Percentiles rank a stretch among this genome's conserved stretches.
These are phyloP conservation scores for Esperia sulphurella DNA, from an alignment of 2,888 invertebrate species.

Conservation along the genomic window DNA sequence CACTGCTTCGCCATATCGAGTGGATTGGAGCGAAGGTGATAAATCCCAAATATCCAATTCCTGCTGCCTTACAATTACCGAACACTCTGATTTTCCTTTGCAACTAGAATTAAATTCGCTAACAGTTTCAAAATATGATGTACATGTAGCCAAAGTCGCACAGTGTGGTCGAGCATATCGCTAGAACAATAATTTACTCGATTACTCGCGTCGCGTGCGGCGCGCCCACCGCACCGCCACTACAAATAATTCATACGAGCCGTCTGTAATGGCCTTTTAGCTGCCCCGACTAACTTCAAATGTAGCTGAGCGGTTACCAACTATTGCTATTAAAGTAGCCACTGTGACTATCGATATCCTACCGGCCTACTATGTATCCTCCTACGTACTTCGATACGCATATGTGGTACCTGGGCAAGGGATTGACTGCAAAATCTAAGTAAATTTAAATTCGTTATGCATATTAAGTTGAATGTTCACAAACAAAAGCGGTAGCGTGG, in stretches of 20 bases:
- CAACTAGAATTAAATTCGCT: no score
- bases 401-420: slow-evolving; percentile 11
- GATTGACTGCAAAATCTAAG: not conserved
- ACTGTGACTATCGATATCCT: slow-evolving; percentile 50
- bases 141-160: not conserved
- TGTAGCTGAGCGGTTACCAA: slow-evolving; percentile 57
- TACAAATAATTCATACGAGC: slow-evolving; percentile 74
- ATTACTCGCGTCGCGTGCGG: slow-evolving; percentile 56
- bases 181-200: slow-evolving; percentile 53
- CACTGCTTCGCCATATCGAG: no score
- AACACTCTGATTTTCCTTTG: no score
- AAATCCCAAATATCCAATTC: no score
- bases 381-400: slow-evolving; percentile 15
- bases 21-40: no score
- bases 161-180: slow-evolving; percentile 29
- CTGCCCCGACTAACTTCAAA: slow-evolving; percentile 66
- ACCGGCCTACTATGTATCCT: no score
- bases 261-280: slow-evolving; percentile 73
- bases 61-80: no score
- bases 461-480: no score
- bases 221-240: slow-evolving; percentile 26
- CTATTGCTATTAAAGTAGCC: slow-evolving; percentile 54
- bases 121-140: slow-evolving; percentile 1
- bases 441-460: no score
- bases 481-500: no score